phyloP scores from a whole-genome alignment of 1,140 invertebrate genomes.

The Dreissena rostriformis region DNA sequence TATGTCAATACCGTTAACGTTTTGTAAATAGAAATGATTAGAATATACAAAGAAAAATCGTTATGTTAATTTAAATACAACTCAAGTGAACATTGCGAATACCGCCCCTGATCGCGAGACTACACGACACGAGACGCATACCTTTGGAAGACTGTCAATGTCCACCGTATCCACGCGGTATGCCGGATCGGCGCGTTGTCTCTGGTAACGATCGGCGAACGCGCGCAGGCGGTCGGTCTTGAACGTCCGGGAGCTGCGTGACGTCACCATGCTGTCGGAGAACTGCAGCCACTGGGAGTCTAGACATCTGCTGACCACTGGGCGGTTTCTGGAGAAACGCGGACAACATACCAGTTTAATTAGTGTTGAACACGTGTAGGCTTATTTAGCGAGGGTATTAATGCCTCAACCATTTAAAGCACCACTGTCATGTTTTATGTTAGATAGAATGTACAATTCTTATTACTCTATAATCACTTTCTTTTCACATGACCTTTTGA shows the following conservation, averaged over 20 bases:
- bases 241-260: constrained; percentile 14
- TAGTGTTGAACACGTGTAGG: no score
- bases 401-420: no score
- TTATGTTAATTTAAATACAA: no score
- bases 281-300: constrained; percentile 33
- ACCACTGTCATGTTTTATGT: no score
- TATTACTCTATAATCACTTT: no score
- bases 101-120: neutral
- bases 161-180: constrained; percentile 24
- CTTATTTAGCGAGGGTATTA: no score
- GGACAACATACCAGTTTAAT: no score
- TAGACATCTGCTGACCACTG: constrained; percentile 39
- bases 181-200: neutral
- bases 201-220: constrained; percentile 14
- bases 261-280: constrained; percentile 41
- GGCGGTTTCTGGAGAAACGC: constrained; percentile 29
- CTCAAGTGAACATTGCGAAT: neutral
- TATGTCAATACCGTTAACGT: no score
- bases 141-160: constrained; percentile 41
- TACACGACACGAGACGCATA: neutral
- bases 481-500: no score
- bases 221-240: constrained; percentile 34
- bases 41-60: no score
- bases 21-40: no score
- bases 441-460: no score